These are phyloP conservation scores for Orientallactaga bullata DNA, from an alignment of 2,113 vertebrate genomes.

Conservation along the genomic window DNA sequence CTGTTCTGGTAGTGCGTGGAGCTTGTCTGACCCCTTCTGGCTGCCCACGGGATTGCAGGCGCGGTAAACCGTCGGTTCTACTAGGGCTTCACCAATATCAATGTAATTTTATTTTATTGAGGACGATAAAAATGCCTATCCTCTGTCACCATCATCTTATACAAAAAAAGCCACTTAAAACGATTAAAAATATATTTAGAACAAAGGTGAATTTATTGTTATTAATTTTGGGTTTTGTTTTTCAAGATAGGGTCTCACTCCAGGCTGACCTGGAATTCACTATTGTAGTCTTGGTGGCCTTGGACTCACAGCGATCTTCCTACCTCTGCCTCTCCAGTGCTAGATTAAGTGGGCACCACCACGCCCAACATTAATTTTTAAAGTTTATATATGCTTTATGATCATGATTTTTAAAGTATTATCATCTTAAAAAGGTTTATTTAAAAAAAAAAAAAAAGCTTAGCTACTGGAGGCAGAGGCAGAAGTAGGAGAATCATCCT, in stretches of 20 bases:
- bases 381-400: background rate
- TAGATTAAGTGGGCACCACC: too few species aligned
- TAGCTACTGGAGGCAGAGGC: too few species aligned
- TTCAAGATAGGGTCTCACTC: too few species aligned
- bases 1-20: slow-evolving; percentile 29
- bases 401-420: background rate
- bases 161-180: background rate
- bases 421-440: background rate
- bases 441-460: background rate
- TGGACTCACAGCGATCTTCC: too few species aligned
- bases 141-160: slow-evolving; percentile 17
- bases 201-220: background rate
- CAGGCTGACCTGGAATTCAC: too few species aligned
- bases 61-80: rapidly evolving
- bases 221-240: too few species aligned
- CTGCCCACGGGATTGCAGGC: background rate
- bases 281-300: too few species aligned
- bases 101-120: background rate
- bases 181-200: slow-evolving; percentile 20
- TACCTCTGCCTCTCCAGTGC: too few species aligned
- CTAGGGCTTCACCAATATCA: rapidly evolving
- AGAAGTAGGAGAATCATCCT: too few species aligned
- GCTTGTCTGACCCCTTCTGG: slow-evolving; percentile 78
- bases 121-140: background rate
- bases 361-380: too few species aligned